phyloP scores from a whole-genome alignment of 2,113 vertebrate genomes.

The Oreotragus oreotragus region DNA sequence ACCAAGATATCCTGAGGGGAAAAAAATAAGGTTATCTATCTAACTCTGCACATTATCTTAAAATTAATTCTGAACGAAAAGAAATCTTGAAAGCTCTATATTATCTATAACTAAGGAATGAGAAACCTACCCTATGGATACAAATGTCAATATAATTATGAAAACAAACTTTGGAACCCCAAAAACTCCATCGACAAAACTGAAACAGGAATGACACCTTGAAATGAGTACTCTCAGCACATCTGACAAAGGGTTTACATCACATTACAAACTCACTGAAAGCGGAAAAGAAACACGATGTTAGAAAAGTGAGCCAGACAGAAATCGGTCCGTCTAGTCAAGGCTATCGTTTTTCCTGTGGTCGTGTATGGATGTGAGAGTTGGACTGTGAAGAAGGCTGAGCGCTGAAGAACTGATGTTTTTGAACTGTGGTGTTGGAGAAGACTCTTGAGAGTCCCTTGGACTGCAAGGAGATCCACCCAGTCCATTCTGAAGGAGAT shows the following conservation, averaged over 20 bases:
- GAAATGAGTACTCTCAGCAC: neutral
- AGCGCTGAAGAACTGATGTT: no score
- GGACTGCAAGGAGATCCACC: no score
- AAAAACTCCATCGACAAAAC: no score
- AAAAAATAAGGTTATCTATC: neutral
- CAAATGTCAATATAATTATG: fast-evolving
- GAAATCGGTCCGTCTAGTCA: no score
- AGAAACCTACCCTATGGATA: fast-evolving
- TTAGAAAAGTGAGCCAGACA: no score
- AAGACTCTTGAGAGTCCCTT: no score
- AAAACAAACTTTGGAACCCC: neutral
- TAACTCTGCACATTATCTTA: neutral
- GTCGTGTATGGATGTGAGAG: no score
- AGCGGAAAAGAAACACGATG: fast-evolving
- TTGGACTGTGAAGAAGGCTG: no score
- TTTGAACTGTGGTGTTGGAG: no score
- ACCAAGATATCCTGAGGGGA: neutral
- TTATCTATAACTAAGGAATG: fast-evolving
- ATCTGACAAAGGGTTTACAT: fast-evolving
- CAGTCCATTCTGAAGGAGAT: no score
- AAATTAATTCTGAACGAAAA: neutral
- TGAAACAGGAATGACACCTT: neutral
- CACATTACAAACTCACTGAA: neutral
- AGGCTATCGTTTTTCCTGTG: no score
- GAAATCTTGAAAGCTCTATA: neutral